phyloP scores from a whole-genome alignment of 2,888 invertebrate genomes.

The Rhagonycha lutea region DNA sequence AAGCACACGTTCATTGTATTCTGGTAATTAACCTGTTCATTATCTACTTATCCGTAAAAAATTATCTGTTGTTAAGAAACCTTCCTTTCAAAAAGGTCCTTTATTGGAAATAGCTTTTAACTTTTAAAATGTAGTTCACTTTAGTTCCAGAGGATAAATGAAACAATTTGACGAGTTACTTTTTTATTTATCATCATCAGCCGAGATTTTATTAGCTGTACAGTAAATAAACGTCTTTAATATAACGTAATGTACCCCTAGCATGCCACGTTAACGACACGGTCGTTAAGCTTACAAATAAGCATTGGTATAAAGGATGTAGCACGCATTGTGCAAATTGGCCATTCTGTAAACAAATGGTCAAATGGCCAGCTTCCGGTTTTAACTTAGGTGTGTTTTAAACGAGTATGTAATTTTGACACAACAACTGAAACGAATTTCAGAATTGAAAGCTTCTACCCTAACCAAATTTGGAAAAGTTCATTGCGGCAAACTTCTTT shows the following conservation, averaged over 20 bases:
- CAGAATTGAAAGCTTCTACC: background rate
- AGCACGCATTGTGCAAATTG: slow-evolving; percentile 30
- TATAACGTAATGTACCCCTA: slow-evolving; percentile 1
- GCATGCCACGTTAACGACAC: slow-evolving; percentile 13
- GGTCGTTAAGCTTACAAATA: slow-evolving; percentile 21
- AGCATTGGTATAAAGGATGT: slow-evolving; percentile 18
- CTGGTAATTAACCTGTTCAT: slow-evolving; percentile 33
- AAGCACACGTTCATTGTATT: slow-evolving; percentile 35
- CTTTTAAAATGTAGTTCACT: background rate
- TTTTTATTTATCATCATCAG: background rate
- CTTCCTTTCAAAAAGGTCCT: background rate
- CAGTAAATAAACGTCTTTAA: background rate
- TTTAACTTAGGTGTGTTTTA: slow-evolving; percentile 16
- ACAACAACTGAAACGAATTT: background rate
- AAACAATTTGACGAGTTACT: background rate
- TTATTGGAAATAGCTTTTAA: background rate
- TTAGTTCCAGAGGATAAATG: background rate
- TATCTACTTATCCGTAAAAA: slow-evolving; percentile 23
- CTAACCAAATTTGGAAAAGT: background rate
- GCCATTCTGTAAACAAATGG: slow-evolving; percentile 21
- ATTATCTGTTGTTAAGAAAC: slow-evolving; percentile 4
- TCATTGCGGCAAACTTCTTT: background rate
- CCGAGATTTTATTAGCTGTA: background rate
- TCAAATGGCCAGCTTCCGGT: slow-evolving; percentile 29
- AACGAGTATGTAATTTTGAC: background rate